Conservation (phyloP, 1,140 invertebrate species). For the Drosophila bocki region DNA sequence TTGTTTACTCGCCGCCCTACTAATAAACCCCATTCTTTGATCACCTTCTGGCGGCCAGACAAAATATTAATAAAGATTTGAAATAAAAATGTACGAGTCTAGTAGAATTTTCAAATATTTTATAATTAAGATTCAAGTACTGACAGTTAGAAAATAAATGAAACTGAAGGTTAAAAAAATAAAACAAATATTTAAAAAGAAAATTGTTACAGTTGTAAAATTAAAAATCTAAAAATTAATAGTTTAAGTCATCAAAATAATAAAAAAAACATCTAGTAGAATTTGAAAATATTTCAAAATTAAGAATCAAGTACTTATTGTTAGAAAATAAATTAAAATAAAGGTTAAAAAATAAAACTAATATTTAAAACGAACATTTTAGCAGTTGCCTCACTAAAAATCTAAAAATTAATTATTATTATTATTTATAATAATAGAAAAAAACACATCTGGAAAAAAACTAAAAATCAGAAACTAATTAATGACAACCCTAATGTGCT, state of each 20-base stretch:
- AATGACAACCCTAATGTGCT: neutral
- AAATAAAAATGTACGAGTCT: neutral
- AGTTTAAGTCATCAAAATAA: no score
- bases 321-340: neutral
- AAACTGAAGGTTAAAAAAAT: no score
- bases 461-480: no score
- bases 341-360: no score
- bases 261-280: neutral
- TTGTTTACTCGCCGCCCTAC: constrained; percentile 42
- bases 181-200: no score
- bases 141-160: neutral
- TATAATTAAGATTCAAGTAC: neutral
- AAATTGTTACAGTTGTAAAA: no score
- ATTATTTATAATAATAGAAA: no score
- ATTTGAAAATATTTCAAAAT: neutral
- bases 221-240: no score
- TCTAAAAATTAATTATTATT: no score
- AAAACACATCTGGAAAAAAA: no score
- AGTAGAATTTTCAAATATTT: neutral
- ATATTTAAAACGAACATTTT: no score
- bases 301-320: neutral
- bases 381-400: no score
- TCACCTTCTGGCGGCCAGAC: constrained; percentile 15
- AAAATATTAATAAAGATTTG: neutral
- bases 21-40: constrained; percentile 15